phyloP scores from a whole-genome alignment of 2,888 invertebrate species.

The Archaeoteleia sp. region DNA sequence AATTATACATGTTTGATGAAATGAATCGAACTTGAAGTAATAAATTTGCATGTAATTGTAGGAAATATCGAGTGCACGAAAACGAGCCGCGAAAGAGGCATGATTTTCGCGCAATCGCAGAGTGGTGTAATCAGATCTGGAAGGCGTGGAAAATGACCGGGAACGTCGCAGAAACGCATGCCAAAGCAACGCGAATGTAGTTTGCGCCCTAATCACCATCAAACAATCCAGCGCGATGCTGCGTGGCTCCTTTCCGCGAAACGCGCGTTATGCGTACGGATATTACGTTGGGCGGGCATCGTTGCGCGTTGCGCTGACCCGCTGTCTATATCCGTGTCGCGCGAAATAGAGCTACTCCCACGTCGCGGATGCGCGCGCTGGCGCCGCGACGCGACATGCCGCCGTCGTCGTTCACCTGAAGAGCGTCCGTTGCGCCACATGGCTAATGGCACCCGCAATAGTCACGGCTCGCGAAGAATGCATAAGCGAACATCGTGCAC shows the following conservation, averaged over 20 bases:
- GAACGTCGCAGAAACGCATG: neutral
- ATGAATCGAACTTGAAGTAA: no score
- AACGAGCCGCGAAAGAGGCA: no score
- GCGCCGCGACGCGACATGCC: slow-evolving; percentile 9
- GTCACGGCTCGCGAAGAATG: no score
- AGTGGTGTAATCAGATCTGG: slow-evolving; percentile 32
- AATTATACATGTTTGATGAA: no score
- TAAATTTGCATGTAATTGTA: no score
- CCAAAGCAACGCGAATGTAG: slow-evolving; percentile 29
- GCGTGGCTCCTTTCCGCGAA: slow-evolving; percentile 17
- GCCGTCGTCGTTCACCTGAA: neutral
- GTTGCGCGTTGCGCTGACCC: no score
- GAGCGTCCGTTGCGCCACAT: no score
- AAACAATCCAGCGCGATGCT: no score
- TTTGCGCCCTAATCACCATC: slow-evolving; percentile 26
- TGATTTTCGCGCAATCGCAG: slow-evolving; percentile 8
- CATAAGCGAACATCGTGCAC: no score
- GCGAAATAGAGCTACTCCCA: slow-evolving; percentile 42
- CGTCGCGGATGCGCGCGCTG: slow-evolving; percentile 4
- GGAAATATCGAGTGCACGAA: no score
- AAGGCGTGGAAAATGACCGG: neutral
- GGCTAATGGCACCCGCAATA: no score
- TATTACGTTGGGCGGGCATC: no score
- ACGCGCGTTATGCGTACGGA: neutral
- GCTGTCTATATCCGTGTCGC: slow-evolving; percentile 28